Base-by-base conservation (phyloP, 2,113 vertebrate species). In the Pipa parva region DNA sequence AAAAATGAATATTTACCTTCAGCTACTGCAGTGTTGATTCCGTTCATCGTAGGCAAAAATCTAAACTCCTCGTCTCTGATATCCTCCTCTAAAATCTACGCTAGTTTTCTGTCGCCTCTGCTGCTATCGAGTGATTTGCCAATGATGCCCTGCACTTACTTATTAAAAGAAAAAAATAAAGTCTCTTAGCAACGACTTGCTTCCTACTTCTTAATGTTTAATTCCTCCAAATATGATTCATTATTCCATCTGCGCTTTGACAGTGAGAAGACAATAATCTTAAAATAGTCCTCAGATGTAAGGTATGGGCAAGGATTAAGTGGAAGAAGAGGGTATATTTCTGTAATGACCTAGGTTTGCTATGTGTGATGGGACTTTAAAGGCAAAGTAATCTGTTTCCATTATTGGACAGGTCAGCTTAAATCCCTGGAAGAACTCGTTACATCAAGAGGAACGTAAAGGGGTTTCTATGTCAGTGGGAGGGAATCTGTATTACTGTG, bases 111-210 rank as follows among this genome's bases (percentile, higher is more conserved):
- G 59, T 78, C 56, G 76, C 74, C 75, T 72, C 71, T 71, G 76
- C 72, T 24, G 65, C 65, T 22, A 60, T 10, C 42, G 39, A 52
- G 59, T 79, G 73, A 74, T 75, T 74, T 73, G 75, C 77, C 74
- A 58, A 75, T 72, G 71, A 77, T 72, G 67, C 77, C 76, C 50
- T n/a, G n/a, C 69, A 72, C 70, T 79, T 80, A 74, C 76, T 77
- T 75, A 75, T 73, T 75, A 69, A 78, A 69, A 36, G 2, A 13
- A 36, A 73, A 74, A 79, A 22, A 73, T 79, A 60, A 59, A 59
- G 72, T 75, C 79, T 85, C 86, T 78, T 82, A 84, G 84, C 84
- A 81, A 84, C 85, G 72, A 72, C 78, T 69, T 76, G 80, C 82
- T 66, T 75, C 80, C 82, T 52, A 76, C 56, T 80, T 59, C 71